Conservation (phyloP, 2,888 invertebrate species). For the Pristionchus exspectatus region DNA sequence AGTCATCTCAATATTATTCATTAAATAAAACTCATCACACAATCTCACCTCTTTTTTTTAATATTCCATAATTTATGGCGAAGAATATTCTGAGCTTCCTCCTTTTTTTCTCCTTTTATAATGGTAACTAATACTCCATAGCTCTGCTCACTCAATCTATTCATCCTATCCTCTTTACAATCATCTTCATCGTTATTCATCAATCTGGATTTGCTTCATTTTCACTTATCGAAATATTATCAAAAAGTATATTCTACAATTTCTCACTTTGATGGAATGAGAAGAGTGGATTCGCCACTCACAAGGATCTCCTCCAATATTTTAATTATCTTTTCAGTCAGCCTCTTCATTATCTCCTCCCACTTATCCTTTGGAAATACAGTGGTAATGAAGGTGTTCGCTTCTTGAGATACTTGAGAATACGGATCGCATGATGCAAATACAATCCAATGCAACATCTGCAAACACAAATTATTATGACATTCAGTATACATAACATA, state of each 20-base stretch:
- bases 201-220: neutral
- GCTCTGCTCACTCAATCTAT: constrained; percentile 20
- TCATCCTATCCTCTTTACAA: neutral
- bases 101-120: neutral
- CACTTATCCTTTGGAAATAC: constrained; percentile 1
- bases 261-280: constrained; percentile 28
- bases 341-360: neutral
- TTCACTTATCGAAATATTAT: neutral
- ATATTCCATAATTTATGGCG: neutral
- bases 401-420: neutral
- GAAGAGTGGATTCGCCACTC: too few relatives aligned
- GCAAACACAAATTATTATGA: too few relatives aligned
- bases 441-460: constrained; percentile 19
- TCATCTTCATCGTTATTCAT: constrained; percentile 39
- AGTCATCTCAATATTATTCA: constrained; percentile 11
- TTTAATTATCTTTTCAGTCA: neutral
- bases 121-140: neutral
- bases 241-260: neutral
- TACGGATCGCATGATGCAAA: constrained; percentile 12
- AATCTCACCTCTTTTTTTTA: neutral
- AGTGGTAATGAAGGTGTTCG: neutral
- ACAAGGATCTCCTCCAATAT: neutral
- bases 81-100: constrained; percentile 21
- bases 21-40: neutral
- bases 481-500: too few relatives aligned